Evolutionary conservation across 2,888 invertebrate species (phyloP).

Genomic region (Lithophane semibrunnea): DNA sequence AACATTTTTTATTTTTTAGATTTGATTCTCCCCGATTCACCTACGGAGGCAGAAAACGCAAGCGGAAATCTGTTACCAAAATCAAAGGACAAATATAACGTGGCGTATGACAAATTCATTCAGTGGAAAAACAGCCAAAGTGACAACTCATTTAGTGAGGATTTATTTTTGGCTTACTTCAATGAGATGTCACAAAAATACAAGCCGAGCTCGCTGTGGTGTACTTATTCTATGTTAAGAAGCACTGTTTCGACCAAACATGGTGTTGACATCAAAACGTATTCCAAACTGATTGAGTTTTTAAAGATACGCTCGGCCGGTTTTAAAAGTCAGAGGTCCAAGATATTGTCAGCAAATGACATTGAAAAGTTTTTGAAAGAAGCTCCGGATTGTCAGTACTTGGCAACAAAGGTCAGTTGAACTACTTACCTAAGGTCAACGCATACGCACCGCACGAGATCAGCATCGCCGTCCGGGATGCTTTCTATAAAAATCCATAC

Average conservation of each 20-base stretch:
- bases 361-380: conserved; percentile 28
- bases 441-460: background rate
- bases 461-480: background rate
- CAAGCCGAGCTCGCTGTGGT: conserved; percentile 19
- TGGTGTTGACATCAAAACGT: conserved; percentile 24
- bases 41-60: background rate
- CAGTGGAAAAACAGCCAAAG: conserved; percentile 21
- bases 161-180: conserved; percentile 31
- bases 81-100: background rate
- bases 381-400: conserved; percentile 27
- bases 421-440: background rate
- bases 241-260: conserved; percentile 5
- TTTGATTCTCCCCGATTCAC: background rate
- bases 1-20: background rate
- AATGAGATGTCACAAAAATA: conserved; percentile 22
- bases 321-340: background rate
- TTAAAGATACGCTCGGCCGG: conserved; percentile 5
- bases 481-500: background rate
- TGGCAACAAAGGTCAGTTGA: conserved; percentile 30
- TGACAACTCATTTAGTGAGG: conserved; percentile 11
- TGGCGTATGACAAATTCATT: conserved; percentile 27
- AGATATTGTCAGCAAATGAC: conserved; percentile 22
- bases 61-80: background rate
- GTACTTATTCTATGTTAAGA: conserved; percentile 7
- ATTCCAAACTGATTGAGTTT: conserved; percentile 2